Conservation (phyloP, 2,113 vertebrate genomes). For the Holacanthus passer region DNA sequence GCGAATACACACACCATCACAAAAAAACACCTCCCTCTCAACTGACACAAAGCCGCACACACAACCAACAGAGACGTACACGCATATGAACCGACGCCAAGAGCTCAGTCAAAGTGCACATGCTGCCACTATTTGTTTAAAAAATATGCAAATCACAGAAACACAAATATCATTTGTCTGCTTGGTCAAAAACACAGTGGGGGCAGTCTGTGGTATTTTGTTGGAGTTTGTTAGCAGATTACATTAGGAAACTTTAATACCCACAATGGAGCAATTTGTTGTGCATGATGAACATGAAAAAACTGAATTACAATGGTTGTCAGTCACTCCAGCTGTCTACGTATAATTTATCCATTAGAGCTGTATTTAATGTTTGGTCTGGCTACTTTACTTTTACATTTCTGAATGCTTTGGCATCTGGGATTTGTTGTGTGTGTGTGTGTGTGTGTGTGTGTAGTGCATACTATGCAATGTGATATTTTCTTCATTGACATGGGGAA, state of each 20-base stretch:
- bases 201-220: neutral
- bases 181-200: conserved; percentile 29
- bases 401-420: neutral
- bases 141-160: conserved; percentile 19
- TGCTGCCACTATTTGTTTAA: conserved; percentile 17
- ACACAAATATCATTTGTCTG: conserved; percentile 37
- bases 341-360: conserved; percentile 27
- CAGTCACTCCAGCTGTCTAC: conserved; percentile 19
- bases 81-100: neutral
- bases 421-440: neutral
- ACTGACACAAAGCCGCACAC: conserved; percentile 24
- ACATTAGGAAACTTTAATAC: conserved; percentile 24
- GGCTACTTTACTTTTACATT: conserved; percentile 9
- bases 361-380: neutral
- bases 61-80: neutral
- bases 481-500: neutral
- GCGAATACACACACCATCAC: conserved; percentile 25
- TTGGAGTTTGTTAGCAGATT: conserved; percentile 1
- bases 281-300: conserved; percentile 10
- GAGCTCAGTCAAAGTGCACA: conserved; percentile 21
- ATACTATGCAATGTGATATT: neutral
- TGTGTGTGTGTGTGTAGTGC: neutral
- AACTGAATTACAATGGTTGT: conserved; percentile 11
- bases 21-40: conserved; percentile 21
- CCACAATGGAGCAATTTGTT: conserved; percentile 18